Percentiles rank a stretch among this genome's conserved stretches.
phyloP scores from a whole-genome alignment of 2,113 vertebrate genomes.

The Microcebus lehilahytsara region DNA sequence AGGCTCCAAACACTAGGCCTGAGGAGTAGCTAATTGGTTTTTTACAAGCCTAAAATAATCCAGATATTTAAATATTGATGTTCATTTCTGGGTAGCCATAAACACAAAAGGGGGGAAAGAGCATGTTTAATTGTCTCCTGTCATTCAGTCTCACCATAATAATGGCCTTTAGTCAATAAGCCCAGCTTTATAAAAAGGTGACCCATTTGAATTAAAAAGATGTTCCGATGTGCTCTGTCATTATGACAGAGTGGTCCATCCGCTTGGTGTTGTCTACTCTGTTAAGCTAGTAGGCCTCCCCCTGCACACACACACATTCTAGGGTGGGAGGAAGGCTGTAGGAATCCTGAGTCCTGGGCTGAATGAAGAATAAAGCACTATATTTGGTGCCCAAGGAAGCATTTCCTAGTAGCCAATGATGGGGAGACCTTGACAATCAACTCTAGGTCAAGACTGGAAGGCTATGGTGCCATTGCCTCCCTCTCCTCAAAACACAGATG shows the following conservation, averaged over 20 bases:
- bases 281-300: background rate
- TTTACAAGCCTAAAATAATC: conserved; percentile 76
- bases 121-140: conserved; percentile 61
- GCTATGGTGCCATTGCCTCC: background rate
- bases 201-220: conserved; percentile 39
- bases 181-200: conserved; percentile 35
- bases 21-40: conserved; percentile 72
- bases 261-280: background rate
- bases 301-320: background rate
- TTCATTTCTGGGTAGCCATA: conserved; percentile 76
- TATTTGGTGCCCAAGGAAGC: background rate
- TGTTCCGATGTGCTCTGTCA: background rate
- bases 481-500: background rate
- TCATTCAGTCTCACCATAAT: conserved; percentile 43
- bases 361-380: background rate
- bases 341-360: background rate
- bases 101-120: conserved; percentile 63
- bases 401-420: background rate
- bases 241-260: background rate
- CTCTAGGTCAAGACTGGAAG: background rate
- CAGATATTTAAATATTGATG: conserved; percentile 80
- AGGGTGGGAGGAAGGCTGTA: background rate
- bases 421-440: background rate
- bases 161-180: conserved; percentile 52
- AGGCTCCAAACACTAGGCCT: conserved; percentile 51